Percentiles rank a stretch among this genome's conserved stretches.
These are phyloP conservation scores for Marasmarcha lunaedactyla DNA, from an alignment of 2,888 invertebrate species.

Conservation along the genomic window DNA sequence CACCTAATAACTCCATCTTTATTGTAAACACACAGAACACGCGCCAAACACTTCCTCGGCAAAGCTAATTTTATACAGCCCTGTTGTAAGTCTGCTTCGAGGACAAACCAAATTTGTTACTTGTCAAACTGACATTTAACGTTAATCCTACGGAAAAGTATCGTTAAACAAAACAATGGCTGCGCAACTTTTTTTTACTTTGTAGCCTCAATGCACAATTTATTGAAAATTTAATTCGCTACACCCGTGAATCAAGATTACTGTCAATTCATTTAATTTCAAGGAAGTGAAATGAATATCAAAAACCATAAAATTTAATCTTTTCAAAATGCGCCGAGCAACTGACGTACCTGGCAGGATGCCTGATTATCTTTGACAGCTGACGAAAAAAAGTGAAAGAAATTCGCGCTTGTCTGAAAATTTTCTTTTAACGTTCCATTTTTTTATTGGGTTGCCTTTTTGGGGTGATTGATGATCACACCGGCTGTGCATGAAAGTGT, in stretches of 20 bases:
- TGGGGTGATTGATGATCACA: slow-evolving; percentile 35
- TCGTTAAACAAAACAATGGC: too few relatives aligned
- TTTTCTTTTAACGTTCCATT: slow-evolving; percentile 24
- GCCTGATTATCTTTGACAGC: slow-evolving; percentile 1
- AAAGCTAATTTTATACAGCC: neutral
- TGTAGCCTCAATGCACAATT: too few relatives aligned
- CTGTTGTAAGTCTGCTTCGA: too few relatives aligned
- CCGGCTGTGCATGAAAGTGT: slow-evolving; percentile 27
- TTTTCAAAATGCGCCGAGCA: neutral
- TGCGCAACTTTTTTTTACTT: too few relatives aligned
- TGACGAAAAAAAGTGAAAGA: slow-evolving; percentile 21
- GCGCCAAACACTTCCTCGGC: neutral
- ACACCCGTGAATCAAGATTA: too few relatives aligned
- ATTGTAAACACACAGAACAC: slow-evolving; percentile 26
- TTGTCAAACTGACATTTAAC: too few relatives aligned
- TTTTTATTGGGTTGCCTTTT: slow-evolving; percentile 33
- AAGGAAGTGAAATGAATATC: too few relatives aligned
- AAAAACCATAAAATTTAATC: too few relatives aligned
- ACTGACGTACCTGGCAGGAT: neutral
- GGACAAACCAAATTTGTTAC: too few relatives aligned
- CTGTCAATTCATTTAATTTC: too few relatives aligned
- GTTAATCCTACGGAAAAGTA: too few relatives aligned
- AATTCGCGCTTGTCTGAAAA: slow-evolving; percentile 24
- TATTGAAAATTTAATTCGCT: too few relatives aligned
- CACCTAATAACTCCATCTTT: slow-evolving; percentile 31